Conservation (phyloP, 1,140 invertebrate genomes). For the Laupala kohalensis region DNA sequence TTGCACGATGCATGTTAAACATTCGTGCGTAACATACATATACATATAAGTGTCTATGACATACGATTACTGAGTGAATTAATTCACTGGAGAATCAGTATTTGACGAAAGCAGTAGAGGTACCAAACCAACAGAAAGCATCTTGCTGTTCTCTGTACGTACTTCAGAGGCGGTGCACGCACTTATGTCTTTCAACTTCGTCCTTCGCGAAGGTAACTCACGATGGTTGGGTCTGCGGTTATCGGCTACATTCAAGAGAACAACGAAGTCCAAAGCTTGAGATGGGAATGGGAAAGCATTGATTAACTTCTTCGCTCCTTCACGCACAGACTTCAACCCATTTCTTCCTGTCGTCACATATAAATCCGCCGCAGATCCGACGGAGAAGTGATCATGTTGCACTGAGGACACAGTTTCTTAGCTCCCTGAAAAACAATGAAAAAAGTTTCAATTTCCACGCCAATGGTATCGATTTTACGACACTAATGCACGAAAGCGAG, state of each 20-base stretch:
- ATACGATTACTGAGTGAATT: background rate
- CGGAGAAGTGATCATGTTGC: slow-evolving; percentile 85
- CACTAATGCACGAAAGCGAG: background rate
- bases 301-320: background rate
- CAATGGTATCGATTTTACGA: too few relatives aligned
- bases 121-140: background rate
- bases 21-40: background rate
- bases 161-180: background rate
- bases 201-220: background rate
- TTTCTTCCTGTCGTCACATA: slow-evolving; percentile 43
- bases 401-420: slow-evolving; percentile 88
- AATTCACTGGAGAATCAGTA: background rate
- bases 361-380: slow-evolving; percentile 77
- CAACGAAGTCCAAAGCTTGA: background rate
- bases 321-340: slow-evolving; percentile 5
- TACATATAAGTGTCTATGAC: background rate
- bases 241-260: background rate
- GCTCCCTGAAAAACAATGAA: slow-evolving; percentile 44
- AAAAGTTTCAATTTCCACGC: background rate
- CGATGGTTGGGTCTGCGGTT: background rate
- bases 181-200: background rate
- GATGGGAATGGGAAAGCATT: background rate
- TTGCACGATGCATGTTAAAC: background rate
- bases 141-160: background rate
- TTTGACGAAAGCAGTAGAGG: background rate